Conservation (phyloP, 2,113 vertebrate species). For the Nothobranchius furzeri region DNA sequence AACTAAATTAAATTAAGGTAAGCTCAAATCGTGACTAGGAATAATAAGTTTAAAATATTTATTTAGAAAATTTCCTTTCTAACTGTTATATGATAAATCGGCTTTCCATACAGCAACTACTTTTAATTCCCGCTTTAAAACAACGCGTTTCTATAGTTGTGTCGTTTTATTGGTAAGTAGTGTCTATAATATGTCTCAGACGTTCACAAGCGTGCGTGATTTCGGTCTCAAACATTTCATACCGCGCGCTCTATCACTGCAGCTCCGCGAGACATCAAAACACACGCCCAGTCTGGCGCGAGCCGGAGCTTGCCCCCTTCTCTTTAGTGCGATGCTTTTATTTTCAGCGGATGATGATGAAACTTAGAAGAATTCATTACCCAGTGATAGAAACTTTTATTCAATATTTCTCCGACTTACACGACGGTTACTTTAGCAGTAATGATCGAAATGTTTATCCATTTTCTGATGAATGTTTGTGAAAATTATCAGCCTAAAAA, state of each 20-base stretch:
- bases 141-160: not conserved
- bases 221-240: constrained; percentile 50
- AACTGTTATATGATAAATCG: not conserved
- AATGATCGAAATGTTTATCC: not conserved
- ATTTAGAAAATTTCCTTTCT: too few relatives aligned
- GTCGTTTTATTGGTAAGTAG: not conserved
- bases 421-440: not conserved
- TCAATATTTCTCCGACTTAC: not conserved
- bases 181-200: not conserved
- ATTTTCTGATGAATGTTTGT: not conserved
- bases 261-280: constrained; percentile 59
- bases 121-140: not conserved
- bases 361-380: constrained; percentile 23
- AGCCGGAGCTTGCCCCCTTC: constrained; percentile 20
- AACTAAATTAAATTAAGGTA: too few relatives aligned
- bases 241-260: constrained; percentile 50
- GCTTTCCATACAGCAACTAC: not conserved
- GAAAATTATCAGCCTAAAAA: too few relatives aligned
- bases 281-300: constrained; percentile 28
- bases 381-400: constrained; percentile 3
- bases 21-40: too few relatives aligned
- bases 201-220: constrained; percentile 8
- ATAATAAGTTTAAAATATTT: too few relatives aligned
- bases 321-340: not conserved
- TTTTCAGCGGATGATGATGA: constrained; percentile 23